Percentiles rank a stretch among this genome's conserved stretches.
Conservation (phyloP, 2,888 invertebrate species). For the Rotaria macrura region DNA sequence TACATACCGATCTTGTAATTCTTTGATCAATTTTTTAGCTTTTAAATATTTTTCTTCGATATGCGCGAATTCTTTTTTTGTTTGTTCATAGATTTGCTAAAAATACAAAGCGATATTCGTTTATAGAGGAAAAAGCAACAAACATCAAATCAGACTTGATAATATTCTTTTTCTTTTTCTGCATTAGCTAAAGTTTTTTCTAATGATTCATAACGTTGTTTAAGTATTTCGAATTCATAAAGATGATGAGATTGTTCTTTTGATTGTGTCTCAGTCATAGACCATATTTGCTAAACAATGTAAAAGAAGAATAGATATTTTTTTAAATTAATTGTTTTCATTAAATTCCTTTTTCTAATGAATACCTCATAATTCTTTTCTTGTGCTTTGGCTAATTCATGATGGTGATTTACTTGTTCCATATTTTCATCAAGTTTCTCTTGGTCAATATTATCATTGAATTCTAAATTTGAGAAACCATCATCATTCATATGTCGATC, state of each 20-base stretch:
- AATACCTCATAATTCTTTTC: background rate
- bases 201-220: constrained; percentile 2
- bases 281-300: background rate
- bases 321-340: no score
- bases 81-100: background rate
- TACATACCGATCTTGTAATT: constrained; percentile 7
- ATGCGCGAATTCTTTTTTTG: background rate
- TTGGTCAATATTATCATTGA: background rate
- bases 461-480: background rate
- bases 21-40: background rate
- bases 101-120: background rate
- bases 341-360: no score
- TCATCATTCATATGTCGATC: background rate
- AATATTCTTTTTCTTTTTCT: constrained; percentile 6
- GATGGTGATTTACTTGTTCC: background rate
- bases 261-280: no score
- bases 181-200: background rate
- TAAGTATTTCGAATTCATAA: background rate
- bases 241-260: no score
- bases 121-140: background rate
- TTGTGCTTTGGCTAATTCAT: background rate
- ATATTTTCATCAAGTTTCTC: background rate
- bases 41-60: constrained; percentile 8
- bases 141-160: background rate
- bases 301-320: background rate